Evolutionary conservation across 2,113 vertebrate genomes (phyloP), one percentile per base, ranked within the genome.

Genomic region (Oreochromis tanganicae): DNA sequence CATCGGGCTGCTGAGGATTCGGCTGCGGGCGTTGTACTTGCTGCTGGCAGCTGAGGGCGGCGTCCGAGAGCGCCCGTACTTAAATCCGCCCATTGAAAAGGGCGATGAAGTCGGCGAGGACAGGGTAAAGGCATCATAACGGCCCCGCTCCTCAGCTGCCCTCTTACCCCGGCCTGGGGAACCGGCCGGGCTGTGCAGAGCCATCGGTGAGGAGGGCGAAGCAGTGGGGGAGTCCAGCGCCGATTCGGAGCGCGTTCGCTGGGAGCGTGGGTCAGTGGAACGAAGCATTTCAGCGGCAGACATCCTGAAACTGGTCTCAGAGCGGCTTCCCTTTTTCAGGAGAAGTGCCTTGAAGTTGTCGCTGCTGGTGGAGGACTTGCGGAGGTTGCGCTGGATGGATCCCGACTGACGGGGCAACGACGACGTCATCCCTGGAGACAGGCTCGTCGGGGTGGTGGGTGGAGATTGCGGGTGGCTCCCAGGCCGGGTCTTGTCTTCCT

Each of bases 261-360:
- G 98, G 94, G 95, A 98, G 21, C 98, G 95, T 0, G 99, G 99
- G 95, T 99, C 98, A 0, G 98, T 98, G 91, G 97, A 97, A 93
- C 97, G 98, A 43, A 99, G 95, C 98, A 99, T 99, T 96, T 99
- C 99, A 0, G 98, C 91, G 0, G 98, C 99, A 0, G 99, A 99
- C 98, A 99, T 99, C 27, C 99, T 97, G 82, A 98, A 98, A 17
- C 98, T 96, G 94, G 96, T 95, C 92, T 99, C 99, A 0, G 97
- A 95, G 50, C 98, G 98, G 83, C 98, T 99, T 27, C 98, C 99
- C 41, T 99, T 99, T 92, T 97, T 98, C 66, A 99, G 96, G 83
- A 99, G 96, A n/a, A 99, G 96, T n/a, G 99, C 99, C 91, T 99
- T 99, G 96, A 99, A 99, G 89, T 95, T 98, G 97, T 99, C 99